A percentile compares a stretch with the other conserved stretches of the same genome.
Conservation (phyloP, 2,797 vertebrate genomes). For the Pseudocheirus occidentalis region DNA sequence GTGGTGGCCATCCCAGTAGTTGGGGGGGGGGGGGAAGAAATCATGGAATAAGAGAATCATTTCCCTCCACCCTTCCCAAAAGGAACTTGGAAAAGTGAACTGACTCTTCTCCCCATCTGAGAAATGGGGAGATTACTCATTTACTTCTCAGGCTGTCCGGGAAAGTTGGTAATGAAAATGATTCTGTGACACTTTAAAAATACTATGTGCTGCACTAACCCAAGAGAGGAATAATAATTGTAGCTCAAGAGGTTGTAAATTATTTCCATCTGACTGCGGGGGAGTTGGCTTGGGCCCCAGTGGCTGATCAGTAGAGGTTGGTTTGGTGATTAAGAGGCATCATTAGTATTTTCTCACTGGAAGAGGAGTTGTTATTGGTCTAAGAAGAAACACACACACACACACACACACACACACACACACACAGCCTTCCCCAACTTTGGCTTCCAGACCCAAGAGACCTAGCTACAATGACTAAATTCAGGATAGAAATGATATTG, state of each 20-base stretch:
- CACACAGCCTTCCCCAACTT: background rate
- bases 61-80: background rate
- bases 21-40: background rate
- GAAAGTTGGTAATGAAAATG: background rate
- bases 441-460: background rate
- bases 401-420: background rate
- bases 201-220: background rate
- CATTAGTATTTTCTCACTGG: fast-evolving
- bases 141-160: constrained; percentile 9
- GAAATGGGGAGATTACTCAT: background rate
- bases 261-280: constrained; percentile 41
- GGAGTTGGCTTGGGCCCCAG: constrained; percentile 49
- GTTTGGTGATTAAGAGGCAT: background rate
- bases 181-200: constrained; percentile 39
- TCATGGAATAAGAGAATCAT: background rate
- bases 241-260: constrained; percentile 66
- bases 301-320: background rate
- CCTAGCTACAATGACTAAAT: background rate
- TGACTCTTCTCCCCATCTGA: background rate
- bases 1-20: background rate
- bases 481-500: background rate
- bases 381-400: background rate
- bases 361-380: background rate
- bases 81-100: background rate
- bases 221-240: constrained; percentile 60